Evolutionary conservation across 2,888 invertebrate species (phyloP).

Genomic region (Mythimna impura): DNA sequence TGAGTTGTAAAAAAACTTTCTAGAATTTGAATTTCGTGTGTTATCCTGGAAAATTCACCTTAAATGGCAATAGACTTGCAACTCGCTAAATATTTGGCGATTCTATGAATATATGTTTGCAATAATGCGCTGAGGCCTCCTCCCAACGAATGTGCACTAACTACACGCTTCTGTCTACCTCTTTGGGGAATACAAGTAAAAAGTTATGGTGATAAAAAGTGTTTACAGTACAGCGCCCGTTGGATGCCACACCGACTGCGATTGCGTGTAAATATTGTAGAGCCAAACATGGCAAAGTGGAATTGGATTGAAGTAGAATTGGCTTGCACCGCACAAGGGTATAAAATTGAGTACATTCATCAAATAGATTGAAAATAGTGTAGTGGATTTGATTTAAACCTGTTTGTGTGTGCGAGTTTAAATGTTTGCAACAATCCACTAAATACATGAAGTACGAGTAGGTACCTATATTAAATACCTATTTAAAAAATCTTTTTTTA

Average conservation of each 20-base stretch:
- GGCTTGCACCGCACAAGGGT: neutral
- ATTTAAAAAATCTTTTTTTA: too few relatives aligned
- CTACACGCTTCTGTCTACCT: neutral
- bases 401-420: neutral
- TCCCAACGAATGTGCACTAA: neutral
- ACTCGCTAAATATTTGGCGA: too few relatives aligned
- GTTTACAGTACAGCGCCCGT: constrained; percentile 24
- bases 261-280: constrained; percentile 56
- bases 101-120: too few relatives aligned
- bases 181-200: neutral
- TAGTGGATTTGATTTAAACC: neutral
- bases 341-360: constrained; percentile 24
- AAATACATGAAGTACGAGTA: too few relatives aligned
- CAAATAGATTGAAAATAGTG: constrained; percentile 21
- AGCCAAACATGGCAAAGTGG: constrained; percentile 35
- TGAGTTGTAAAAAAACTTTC: too few relatives aligned
- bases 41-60: too few relatives aligned
- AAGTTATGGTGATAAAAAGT: constrained; percentile 29
- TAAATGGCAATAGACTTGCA: too few relatives aligned
- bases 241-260: constrained; percentile 26
- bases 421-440: neutral
- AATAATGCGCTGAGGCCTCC: too few relatives aligned
- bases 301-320: constrained; percentile 40
- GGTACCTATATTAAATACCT: too few relatives aligned
- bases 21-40: too few relatives aligned